Evolutionary conservation across 1,140 invertebrate genomes (phyloP).

Genomic region (Rhopalosiphum padi): DNA sequence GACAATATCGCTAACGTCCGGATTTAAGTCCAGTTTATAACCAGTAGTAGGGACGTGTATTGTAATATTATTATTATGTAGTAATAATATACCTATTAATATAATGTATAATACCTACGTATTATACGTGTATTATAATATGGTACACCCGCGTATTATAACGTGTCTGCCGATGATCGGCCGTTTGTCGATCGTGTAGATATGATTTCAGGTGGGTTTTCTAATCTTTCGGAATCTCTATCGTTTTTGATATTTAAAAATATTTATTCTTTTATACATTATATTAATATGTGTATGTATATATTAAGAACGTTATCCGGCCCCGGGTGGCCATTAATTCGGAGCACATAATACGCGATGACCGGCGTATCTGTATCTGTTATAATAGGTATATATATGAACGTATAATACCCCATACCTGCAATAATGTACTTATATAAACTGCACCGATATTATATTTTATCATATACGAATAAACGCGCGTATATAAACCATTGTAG

Average conservation of each 20-base stretch:
- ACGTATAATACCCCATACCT: not conserved
- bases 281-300: not conserved
- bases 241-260: conserved; percentile 11
- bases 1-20: not conserved
- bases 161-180: not conserved
- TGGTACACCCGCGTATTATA: not conserved
- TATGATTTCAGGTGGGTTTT: conserved; percentile 31
- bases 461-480: not conserved
- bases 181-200: conserved; percentile 5
- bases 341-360: not conserved
- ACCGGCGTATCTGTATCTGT: not conserved
- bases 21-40: not conserved
- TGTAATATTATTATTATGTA: not conserved
- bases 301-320: conserved; percentile 19
- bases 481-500: not conserved
- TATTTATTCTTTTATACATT: not conserved
- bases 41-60: not conserved
- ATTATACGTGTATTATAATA: not conserved
- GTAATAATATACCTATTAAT: not conserved
- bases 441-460: conserved; percentile 6
- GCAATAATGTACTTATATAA: not conserved
- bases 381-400: not conserved
- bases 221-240: conserved; percentile 1
- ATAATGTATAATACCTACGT: not conserved
- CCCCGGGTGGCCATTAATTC: conserved; percentile 10